Base-by-base conservation (phyloP, 2,888 invertebrate species). In the Cetonia aurata region DNA sequence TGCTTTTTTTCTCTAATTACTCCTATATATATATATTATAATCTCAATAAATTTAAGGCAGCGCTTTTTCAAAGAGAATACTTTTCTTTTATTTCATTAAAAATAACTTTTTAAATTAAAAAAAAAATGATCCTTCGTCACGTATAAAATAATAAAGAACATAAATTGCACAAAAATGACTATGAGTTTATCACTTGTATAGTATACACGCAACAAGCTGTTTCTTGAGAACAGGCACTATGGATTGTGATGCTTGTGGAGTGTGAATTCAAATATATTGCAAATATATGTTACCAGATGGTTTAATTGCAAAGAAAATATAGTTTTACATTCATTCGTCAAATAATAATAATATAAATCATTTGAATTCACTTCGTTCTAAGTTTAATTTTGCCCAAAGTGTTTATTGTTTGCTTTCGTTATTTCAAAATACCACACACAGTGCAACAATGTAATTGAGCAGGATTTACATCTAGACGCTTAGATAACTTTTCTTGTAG, bases 81-180 rank as follows among this genome's bases (percentile, higher is more conserved):
- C 33, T 48, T 37, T 62, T 69, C 17, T 52, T 37, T 37, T 9
- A 37, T 25, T 60, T 46, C 41, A 25, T 44, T 60, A 46, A 41
- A 25, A 42, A 46, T 60, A 60, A 15, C 13, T 15, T 15, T 31
- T 57, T 56, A 8, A 57, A 57, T 15, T 41, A 19, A 17, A 41
- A 37, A 57, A 57, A 3, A 57, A 57, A 3, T 8, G 57, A 57
- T 15, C 33, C 37, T 19, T 55, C 8, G 55, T 55, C 57, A 13
- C 15, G 41, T 57, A 57, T 8, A 15, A 52, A 17, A 37, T 66
- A 67, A 50, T 67, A 71, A 71, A 46, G 69, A 75, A 74, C 75
- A 75, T 75, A 75, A 77, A 81, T 81, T 81, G 80, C 81, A 81
- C 81, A 77, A 75, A 71, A 78, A 79, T 80, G 80, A 81, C 81